These are phyloP conservation scores for Orchestia grillus DNA, from an alignment of 1,140 invertebrate species.

Conservation along the genomic window DNA sequence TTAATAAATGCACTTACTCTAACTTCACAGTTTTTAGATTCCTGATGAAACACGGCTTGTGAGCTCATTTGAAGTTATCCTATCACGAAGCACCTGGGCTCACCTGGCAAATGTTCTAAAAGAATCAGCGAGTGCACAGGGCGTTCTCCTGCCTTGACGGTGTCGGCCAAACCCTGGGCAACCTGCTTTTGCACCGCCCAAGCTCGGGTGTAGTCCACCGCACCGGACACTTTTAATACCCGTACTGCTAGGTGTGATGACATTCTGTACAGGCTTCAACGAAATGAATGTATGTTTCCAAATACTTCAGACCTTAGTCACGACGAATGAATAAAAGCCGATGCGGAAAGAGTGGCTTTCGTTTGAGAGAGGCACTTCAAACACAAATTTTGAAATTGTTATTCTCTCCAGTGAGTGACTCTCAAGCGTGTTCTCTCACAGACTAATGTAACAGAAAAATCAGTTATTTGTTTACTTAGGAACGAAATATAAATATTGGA, in stretches of 20 bases:
- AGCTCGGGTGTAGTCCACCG: constrained; percentile 76
- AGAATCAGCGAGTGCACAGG: constrained; percentile 78
- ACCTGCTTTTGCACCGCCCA: constrained; percentile 77
- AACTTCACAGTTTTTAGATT: too few species aligned
- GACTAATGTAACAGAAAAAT: background rate
- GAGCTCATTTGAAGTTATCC: too few species aligned
- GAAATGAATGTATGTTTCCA: background rate
- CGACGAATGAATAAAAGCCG: background rate
- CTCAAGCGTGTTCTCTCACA: background rate
- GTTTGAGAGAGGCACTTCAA: background rate
- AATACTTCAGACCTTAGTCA: background rate
- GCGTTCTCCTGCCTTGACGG: constrained; percentile 71
- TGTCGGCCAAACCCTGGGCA: constrained; percentile 71
- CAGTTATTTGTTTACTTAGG: background rate
- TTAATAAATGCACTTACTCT: too few species aligned
- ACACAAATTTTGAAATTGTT: background rate
- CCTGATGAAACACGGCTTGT: too few species aligned
- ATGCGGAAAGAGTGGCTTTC: too few species aligned
- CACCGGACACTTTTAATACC: constrained; percentile 76
- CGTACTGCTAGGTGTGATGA: constrained; percentile 70
- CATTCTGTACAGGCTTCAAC: background rate
- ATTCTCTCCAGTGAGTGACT: background rate
- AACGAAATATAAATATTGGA: background rate
- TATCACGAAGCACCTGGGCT: background rate
- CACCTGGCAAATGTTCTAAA: constrained; percentile 77